phyloP scores from a whole-genome alignment of 2,888 invertebrate genomes.

The Ariolimax columbianus region DNA sequence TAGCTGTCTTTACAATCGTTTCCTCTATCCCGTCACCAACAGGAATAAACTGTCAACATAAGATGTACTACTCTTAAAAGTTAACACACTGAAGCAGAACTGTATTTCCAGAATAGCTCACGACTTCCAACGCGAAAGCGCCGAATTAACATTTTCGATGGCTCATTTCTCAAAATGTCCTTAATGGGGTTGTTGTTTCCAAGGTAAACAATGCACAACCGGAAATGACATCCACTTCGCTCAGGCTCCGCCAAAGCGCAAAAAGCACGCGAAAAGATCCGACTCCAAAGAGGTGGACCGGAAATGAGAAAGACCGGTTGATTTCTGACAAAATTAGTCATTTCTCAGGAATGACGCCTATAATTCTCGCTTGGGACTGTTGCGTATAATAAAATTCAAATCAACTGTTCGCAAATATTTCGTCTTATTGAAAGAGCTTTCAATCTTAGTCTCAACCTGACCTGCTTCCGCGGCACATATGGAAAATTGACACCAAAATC shows the following conservation, averaged over 20 bases:
- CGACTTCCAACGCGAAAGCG: background rate
- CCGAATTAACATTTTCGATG: slow-evolving; percentile 10
- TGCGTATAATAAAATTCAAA: slow-evolving; percentile 31
- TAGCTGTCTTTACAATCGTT: too few relatives aligned
- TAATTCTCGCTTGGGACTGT: background rate
- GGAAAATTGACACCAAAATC: slow-evolving; percentile 21
- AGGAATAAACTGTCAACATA: background rate
- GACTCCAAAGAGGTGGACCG: slow-evolving; percentile 10
- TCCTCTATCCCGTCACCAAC: background rate
- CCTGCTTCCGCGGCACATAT: background rate
- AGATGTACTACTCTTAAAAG: background rate
- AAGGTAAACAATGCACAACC: slow-evolving; percentile 31
- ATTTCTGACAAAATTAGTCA: slow-evolving; percentile 33
- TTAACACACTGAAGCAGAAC: background rate
- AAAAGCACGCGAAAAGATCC: slow-evolving; percentile 2
- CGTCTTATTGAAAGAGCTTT: slow-evolving; percentile 37
- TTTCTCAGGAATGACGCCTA: slow-evolving; percentile 8
- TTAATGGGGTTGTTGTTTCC: slow-evolving; percentile 44
- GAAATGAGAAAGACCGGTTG: slow-evolving; percentile 33
- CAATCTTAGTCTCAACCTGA: slow-evolving; percentile 16
- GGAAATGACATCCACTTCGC: slow-evolving; percentile 37
- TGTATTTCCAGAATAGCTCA: background rate
- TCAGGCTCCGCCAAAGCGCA: background rate
- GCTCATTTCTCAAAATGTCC: slow-evolving; percentile 22
- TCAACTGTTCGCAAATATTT: slow-evolving; percentile 38